These are phyloP conservation scores for Cyclophora punctaria DNA, from an alignment of 2,888 invertebrate genomes.

Conservation along the genomic window DNA sequence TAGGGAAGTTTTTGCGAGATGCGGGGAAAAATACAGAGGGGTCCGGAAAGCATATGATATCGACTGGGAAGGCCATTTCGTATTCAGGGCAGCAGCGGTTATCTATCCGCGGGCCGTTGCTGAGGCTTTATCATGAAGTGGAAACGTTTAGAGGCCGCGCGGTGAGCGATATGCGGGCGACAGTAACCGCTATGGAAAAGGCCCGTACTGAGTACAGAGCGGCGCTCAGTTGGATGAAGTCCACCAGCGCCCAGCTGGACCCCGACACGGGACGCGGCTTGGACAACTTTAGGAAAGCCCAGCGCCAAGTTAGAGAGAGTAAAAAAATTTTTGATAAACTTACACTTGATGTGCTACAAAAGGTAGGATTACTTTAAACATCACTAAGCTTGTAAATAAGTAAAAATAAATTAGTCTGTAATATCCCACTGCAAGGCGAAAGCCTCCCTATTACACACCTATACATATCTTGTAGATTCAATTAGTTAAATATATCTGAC, in stretches of 20 bases:
- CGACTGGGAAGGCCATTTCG: conserved; percentile 88
- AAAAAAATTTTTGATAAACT: conserved; percentile 95
- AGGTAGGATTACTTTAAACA: conserved; percentile 60
- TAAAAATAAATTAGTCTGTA: neutral
- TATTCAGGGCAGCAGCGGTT: conserved; percentile 95
- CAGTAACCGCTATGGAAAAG: conserved; percentile 95
- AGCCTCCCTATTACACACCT: too few species aligned
- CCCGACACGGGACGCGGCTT: conserved; percentile 97
- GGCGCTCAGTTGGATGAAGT: conserved; percentile 98
- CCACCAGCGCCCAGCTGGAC: conserved; percentile 94
- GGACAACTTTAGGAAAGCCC: conserved; percentile 95
- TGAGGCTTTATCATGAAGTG: conserved; percentile 94
- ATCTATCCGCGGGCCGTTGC: conserved; percentile 87
- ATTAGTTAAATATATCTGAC: too few species aligned
- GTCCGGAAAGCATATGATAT: conserved; percentile 75
- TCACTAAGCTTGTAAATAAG: neutral
- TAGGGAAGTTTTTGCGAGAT: conserved; percentile 95
- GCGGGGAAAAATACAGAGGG: conserved; percentile 94
- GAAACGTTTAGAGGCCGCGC: conserved; percentile 97
- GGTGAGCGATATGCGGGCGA: conserved; percentile 92
- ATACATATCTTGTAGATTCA: too few species aligned
- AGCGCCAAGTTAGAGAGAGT: conserved; percentile 82
- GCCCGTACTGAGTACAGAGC: conserved; percentile 96
- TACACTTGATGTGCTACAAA: conserved; percentile 96
- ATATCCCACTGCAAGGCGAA: neutral